Evolutionary conservation across 2,888 invertebrate species (phyloP).

Genomic region (Copidosoma aretas): DNA sequence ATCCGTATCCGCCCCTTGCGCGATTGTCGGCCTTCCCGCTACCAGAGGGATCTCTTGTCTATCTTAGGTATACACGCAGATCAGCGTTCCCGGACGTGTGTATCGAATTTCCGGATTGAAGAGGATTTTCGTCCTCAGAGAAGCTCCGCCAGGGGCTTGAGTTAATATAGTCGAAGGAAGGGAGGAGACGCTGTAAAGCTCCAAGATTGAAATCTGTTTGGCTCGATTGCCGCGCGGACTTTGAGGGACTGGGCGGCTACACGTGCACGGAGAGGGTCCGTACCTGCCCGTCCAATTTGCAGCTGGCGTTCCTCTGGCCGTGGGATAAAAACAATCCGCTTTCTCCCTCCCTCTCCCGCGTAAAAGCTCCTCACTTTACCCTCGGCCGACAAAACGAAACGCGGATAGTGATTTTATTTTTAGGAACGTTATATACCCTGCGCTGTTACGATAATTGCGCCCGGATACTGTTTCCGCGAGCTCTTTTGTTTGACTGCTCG

Average conservation of each 20-base stretch:
- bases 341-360: not conserved
- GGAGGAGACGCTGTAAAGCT: slow-evolving; percentile 21
- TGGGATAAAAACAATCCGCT: slow-evolving; percentile 5
- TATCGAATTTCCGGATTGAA: slow-evolving; percentile 11
- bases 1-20: slow-evolving; percentile 9
- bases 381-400: not conserved
- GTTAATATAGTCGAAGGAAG: not conserved
- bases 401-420: not conserved
- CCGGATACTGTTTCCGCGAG: too few relatives aligned
- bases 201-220: slow-evolving; percentile 24
- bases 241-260: not conserved
- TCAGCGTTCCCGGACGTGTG: not conserved
- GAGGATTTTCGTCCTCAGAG: slow-evolving; percentile 1
- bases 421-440: too few relatives aligned
- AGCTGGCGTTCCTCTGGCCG: not conserved
- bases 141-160: not conserved
- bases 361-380: not conserved
- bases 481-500: too few relatives aligned
- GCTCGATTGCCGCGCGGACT: slow-evolving; percentile 15
- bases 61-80: not conserved
- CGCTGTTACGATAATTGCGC: too few relatives aligned
- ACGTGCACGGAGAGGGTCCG: not conserved
- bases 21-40: slow-evolving; percentile 7
- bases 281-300: not conserved
- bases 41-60: not conserved